These are phyloP conservation scores for Atlantisia rogersi DNA, from an alignment of 2,113 vertebrate species.

Conservation along the genomic window DNA sequence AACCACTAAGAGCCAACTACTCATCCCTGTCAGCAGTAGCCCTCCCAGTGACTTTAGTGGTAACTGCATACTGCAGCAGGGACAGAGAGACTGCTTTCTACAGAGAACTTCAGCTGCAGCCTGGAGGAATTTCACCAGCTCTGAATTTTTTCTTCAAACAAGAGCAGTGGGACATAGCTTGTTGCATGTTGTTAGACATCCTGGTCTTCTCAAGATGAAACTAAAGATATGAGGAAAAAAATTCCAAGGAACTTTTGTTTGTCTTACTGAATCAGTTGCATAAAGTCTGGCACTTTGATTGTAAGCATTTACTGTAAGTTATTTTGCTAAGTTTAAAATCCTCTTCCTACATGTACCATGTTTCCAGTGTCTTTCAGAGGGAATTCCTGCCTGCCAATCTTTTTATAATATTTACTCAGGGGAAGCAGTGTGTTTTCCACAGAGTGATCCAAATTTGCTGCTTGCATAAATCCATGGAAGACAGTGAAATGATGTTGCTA, in stretches of 20 bases:
- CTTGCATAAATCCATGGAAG: not conserved
- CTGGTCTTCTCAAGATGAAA: not conserved
- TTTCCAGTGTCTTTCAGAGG: slow-evolving; percentile 3
- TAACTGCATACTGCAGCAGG: not conserved
- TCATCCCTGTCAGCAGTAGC: not conserved
- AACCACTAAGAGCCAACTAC: too few relatives aligned
- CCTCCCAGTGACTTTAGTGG: not conserved
- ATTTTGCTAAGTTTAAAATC: not conserved
- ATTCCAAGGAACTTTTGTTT: not conserved
- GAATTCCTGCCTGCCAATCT: not conserved
- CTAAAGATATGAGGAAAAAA: not conserved
- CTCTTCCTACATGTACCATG: not conserved
- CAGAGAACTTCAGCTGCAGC: not conserved
- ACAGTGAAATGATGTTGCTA: not conserved
- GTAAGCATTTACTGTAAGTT: not conserved
- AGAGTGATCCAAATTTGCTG: not conserved
- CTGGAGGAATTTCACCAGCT: not conserved
- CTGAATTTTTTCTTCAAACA: not conserved
- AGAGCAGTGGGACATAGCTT: not conserved
- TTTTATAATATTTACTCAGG: not conserved
- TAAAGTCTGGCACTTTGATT: not conserved
- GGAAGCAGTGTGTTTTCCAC: not conserved
- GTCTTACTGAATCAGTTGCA: not conserved
- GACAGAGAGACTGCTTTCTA: not conserved
- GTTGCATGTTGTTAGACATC: not conserved